A percentile compares a stretch with the other conserved stretches of the same genome.
phyloP scores from a whole-genome alignment of 2,113 vertebrate genomes.

The Nesoenas mayeri region DNA sequence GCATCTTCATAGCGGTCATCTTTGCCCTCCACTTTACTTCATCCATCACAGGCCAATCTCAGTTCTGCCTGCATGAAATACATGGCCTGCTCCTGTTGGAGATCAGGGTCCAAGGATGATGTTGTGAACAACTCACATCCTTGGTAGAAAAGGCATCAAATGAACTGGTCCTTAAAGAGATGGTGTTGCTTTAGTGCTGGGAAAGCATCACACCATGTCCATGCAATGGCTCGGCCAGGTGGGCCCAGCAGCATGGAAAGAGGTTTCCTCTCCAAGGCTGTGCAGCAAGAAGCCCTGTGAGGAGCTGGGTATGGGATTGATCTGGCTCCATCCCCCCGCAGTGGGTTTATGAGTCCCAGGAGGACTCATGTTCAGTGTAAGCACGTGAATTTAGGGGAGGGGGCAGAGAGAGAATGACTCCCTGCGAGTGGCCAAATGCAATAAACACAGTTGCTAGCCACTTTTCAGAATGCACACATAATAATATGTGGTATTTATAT shows the following conservation, averaged over 20 bases:
- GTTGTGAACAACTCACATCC: background rate
- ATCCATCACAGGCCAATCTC: background rate
- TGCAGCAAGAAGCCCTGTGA: background rate
- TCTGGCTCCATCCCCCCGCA: background rate
- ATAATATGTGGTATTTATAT: background rate
- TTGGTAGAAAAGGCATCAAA: rapidly evolving
- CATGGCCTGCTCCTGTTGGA: background rate
- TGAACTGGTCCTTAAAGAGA: background rate
- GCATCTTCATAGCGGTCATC: rapidly evolving
- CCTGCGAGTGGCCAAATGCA: background rate
- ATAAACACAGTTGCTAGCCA: background rate
- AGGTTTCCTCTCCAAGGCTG: background rate
- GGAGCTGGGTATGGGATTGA: background rate
- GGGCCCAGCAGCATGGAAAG: background rate
- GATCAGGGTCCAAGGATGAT: rapidly evolving
- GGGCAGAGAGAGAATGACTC: background rate
- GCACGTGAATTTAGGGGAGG: background rate
- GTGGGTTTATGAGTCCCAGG: background rate
- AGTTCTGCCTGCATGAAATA: background rate
- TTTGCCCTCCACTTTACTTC: no score
- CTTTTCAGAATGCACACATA: background rate
- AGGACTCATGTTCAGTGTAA: background rate
- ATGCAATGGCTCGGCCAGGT: background rate
- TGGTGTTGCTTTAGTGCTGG: rapidly evolving
- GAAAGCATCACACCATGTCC: rapidly evolving